phyloP scores from a whole-genome alignment of 2,888 invertebrate species.

The Plebejus melissa region DNA sequence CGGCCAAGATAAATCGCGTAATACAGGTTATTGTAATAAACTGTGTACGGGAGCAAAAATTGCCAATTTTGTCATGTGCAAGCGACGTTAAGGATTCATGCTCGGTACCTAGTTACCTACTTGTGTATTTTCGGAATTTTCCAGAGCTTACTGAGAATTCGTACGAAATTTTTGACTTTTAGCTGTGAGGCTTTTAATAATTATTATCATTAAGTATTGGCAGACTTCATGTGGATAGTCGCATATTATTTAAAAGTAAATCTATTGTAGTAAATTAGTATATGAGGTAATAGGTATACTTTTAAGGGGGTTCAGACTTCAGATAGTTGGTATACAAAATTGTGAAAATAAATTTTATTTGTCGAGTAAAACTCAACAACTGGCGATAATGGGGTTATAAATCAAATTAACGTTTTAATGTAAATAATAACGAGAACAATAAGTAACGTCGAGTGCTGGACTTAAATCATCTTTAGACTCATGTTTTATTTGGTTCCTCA shows the following conservation, averaged over 20 bases:
- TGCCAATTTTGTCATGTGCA: conserved; percentile 26
- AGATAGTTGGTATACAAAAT: not conserved
- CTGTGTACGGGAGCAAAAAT: conserved; percentile 34
- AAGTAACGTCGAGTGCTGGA: conserved; percentile 10
- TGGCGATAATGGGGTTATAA: conserved; percentile 11
- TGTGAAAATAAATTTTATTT: conserved; percentile 8
- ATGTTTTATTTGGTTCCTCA: conserved; percentile 25
- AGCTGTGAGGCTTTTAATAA: too few species aligned
- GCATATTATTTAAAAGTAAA: too few species aligned
- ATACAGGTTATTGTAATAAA: conserved; percentile 41
- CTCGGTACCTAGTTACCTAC: not conserved
- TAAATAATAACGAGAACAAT: conserved; percentile 27
- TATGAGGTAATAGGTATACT: too few species aligned
- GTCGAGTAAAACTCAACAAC: not conserved
- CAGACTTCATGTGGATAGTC: too few species aligned
- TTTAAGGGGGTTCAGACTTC: too few species aligned
- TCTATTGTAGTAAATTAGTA: too few species aligned
- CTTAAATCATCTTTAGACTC: conserved; percentile 28
- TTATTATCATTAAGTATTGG: too few species aligned
- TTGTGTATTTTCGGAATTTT: not conserved
- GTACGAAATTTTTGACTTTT: not conserved
- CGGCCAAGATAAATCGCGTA: conserved; percentile 42
- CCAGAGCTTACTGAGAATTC: not conserved
- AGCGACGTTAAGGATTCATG: conserved; percentile 22
- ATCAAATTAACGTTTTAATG: conserved; percentile 22